Percentiles rank a stretch among this genome's conserved stretches.
These are phyloP conservation scores for Scalopus aquaticus DNA, from an alignment of 2,113 vertebrate genomes.

Conservation along the genomic window DNA sequence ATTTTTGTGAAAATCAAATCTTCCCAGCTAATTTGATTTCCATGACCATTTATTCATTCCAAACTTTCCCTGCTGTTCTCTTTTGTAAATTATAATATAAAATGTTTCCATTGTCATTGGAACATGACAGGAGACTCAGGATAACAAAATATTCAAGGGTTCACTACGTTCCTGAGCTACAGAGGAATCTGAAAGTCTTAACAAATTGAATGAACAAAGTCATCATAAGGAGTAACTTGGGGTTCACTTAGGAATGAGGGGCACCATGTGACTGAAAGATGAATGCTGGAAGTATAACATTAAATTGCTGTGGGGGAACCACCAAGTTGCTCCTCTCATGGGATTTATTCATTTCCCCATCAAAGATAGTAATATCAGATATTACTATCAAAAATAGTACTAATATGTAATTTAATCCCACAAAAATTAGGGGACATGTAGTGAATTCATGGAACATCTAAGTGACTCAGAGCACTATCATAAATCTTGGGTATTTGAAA, in stretches of 20 bases:
- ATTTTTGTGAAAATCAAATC: conserved; percentile 71
- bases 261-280: not conserved
- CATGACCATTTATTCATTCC: conserved; percentile 55
- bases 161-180: not conserved
- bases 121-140: not conserved
- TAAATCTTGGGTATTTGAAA: not conserved
- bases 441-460: not conserved
- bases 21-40: conserved; percentile 69
- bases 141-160: not conserved
- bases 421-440: not conserved
- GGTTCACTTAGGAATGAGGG: not conserved
- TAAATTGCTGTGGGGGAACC: not conserved
- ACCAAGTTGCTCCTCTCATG: not conserved
- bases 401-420: not conserved
- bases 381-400: not conserved
- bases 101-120: conserved; percentile 47
- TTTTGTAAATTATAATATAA: conserved; percentile 39
- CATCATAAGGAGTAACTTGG: not conserved
- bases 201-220: not conserved
- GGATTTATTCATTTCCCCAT: not conserved
- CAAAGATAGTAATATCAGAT: no score
- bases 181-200: not conserved
- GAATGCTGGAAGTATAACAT: not conserved
- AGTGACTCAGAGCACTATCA: not conserved
- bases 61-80: conserved; percentile 59